Evolutionary conservation across 2,888 invertebrate species (phyloP).

Genomic region (Dynastes grantii): DNA sequence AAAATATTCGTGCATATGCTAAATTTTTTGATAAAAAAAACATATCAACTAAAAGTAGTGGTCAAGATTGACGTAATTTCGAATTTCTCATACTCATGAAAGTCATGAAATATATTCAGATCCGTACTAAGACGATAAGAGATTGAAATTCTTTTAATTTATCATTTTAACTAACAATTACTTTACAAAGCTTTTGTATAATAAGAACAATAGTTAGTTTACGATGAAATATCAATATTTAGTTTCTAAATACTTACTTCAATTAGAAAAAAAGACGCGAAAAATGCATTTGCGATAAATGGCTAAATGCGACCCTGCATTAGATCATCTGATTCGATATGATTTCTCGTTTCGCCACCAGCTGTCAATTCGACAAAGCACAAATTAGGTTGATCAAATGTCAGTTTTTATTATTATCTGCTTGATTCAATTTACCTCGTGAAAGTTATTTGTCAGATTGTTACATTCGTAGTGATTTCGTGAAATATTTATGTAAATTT

Average conservation of each 20-base stretch:
- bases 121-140: not conserved
- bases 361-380: not conserved
- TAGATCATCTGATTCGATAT: slow-evolving; percentile 34
- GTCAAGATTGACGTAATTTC: slow-evolving; percentile 53
- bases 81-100: slow-evolving; percentile 49
- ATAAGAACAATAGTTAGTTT: not conserved
- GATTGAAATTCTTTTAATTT: not conserved
- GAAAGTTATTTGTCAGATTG: not conserved
- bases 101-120: slow-evolving; percentile 30
- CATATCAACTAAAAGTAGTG: slow-evolving; percentile 47
- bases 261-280: not conserved
- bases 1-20: slow-evolving; percentile 50
- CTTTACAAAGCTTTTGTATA: not conserved
- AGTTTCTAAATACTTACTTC: not conserved
- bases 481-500: not conserved
- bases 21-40: slow-evolving; percentile 42
- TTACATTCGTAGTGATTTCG: not conserved
- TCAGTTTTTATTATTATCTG: not conserved
- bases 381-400: not conserved
- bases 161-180: not conserved
- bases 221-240: not conserved
- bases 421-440: not conserved
- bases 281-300: not conserved
- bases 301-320: not conserved
- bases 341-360: slow-evolving; percentile 15